phyloP scores from a whole-genome alignment of 2,888 invertebrate species.

The Drosophila longiperda region DNA sequence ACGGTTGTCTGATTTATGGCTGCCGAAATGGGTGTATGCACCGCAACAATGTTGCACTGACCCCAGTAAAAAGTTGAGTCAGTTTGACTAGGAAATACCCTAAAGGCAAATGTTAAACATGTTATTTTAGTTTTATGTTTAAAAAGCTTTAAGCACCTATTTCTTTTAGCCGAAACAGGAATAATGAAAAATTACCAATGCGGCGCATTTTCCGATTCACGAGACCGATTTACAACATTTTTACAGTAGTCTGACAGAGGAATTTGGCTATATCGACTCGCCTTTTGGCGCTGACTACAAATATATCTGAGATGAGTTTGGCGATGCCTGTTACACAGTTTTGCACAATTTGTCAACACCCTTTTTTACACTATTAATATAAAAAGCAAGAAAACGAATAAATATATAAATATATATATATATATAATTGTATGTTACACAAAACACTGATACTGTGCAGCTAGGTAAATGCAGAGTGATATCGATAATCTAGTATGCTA shows the following conservation, averaged over 20 bases:
- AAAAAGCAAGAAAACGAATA: not conserved
- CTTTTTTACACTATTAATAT: not conserved
- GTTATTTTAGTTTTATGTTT: not conserved
- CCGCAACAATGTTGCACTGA: slow-evolving; percentile 24
- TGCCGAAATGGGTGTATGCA: slow-evolving; percentile 39
- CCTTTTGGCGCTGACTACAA: not conserved
- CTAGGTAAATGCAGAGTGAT: slow-evolving; percentile 28
- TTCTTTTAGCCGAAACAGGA: not conserved
- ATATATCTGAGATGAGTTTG: not conserved
- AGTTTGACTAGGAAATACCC: not conserved
- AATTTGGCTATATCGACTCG: not conserved
- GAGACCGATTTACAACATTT: not conserved
- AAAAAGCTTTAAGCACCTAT: not conserved
- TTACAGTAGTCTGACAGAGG: not conserved
- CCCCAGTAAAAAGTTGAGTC: slow-evolving; percentile 8
- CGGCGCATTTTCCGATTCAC: not conserved
- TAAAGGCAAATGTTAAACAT: not conserved
- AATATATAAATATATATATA: too few species aligned
- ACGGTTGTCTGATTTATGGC: slow-evolving; percentile 40
- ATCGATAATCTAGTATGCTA: slow-evolving; percentile 42
- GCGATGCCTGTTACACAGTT: not conserved
- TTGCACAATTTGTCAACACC: not conserved
- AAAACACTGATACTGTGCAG: not conserved
- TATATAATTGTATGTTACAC: not conserved
- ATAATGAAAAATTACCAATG: not conserved